Evolutionary conservation across 2,113 vertebrate genomes (phyloP), one percentile per base, ranked within the genome.

Genomic region (Elaphurus davidianus): DNA sequence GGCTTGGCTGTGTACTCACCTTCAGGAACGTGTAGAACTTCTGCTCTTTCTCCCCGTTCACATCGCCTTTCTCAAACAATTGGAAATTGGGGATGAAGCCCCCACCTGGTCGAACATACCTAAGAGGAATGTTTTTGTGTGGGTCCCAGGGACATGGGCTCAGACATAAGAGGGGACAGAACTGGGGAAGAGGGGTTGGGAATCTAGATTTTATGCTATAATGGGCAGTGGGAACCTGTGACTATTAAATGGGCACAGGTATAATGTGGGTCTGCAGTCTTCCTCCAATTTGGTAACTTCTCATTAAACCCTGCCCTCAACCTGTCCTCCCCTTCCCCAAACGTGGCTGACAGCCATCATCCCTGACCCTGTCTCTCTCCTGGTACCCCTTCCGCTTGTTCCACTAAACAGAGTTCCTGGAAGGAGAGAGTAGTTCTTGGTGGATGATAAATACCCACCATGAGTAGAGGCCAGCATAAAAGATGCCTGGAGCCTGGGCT

Each of bases 11-110:
- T 8, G 14, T 47, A 96, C 99, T 93, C 97, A 99, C 99, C 99
- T 99, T 99, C 57, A 99, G 99, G 98, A 99, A 99, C 1, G 99
- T 99, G 99, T 98, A 99, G 97, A 99, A 97, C 57, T 98, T 98
- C 97, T 99, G 99, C 91, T 99, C 99, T 2, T 99, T 98, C 89
- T 98, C 94, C 67, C 99, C 99, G 0, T 99, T 99, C 96, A 99
- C 99, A 0, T 99, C 99, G 3, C 99, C 99, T 97, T 99, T 99
- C 98, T 99, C 99, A 98, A 99, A 99, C 91, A 99, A 98, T 97
- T 98, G 99, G 99, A 99, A 99, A 94, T 99, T 99, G 95, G 99
- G 99, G 95, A 99, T 98, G 1, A 99, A 99, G 97, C 99, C 99
- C 0, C 99, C 99, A 45, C 99, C 99, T 0, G 99, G 99, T 45